phyloP scores from a whole-genome alignment of 1,140 invertebrate species.

The Brachionus angularis region DNA sequence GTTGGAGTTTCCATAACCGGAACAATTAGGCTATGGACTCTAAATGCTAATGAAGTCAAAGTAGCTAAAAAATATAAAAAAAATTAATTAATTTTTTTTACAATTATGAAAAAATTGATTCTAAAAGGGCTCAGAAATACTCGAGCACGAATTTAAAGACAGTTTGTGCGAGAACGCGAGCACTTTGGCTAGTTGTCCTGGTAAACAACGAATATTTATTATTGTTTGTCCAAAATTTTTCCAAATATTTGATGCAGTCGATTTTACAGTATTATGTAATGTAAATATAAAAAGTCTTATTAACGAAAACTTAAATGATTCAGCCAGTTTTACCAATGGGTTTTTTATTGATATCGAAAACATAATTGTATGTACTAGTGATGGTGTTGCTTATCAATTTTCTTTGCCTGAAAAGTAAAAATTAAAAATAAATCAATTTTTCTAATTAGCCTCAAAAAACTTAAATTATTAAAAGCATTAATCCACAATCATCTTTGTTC shows the following conservation, averaged over 20 bases:
- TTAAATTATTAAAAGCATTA: neutral
- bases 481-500: constrained; percentile 3
- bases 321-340: constrained; percentile 3
- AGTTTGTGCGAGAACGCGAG: constrained; percentile 88
- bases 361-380: constrained; percentile 5
- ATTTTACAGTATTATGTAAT: constrained; percentile 40
- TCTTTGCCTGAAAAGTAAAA: constrained; percentile 31
- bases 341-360: constrained; percentile 4
- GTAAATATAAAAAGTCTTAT: neutral
- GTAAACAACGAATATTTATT: constrained; percentile 90
- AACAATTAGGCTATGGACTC: constrained; percentile 94
- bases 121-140: constrained; percentile 26
- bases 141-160: constrained; percentile 85
- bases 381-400: constrained; percentile 14
- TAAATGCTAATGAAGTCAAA: constrained; percentile 79
- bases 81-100: no score
- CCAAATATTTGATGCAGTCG: constrained; percentile 65
- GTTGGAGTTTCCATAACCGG: constrained; percentile 91
- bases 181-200: constrained; percentile 83
- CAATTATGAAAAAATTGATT: constrained; percentile 67
- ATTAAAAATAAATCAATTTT: no score
- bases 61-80: no score
- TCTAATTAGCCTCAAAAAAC: neutral
- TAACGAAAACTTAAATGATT: neutral
- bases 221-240: constrained; percentile 94